A percentile compares a stretch with the other conserved stretches of the same genome.
Conservation (phyloP, 1,140 invertebrate genomes). For the Aleiodes sp. region DNA sequence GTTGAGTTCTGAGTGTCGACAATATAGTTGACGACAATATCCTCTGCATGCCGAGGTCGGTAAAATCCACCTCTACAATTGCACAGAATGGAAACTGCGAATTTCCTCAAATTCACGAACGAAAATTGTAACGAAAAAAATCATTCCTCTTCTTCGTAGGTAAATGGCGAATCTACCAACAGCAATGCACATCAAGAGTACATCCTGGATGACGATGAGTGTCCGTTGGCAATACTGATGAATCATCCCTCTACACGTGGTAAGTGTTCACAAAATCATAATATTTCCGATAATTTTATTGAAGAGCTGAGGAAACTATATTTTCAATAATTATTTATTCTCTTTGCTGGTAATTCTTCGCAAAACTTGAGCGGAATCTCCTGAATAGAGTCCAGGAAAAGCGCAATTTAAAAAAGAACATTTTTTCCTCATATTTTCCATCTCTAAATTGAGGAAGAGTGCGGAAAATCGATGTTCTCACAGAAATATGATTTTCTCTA, state of each 20-base stretch:
- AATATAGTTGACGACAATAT: too few relatives aligned
- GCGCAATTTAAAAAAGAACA: too few relatives aligned
- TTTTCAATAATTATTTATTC: too few relatives aligned
- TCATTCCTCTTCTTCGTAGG: conserved; percentile 62
- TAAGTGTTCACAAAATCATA: conserved; percentile 65
- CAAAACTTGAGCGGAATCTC: too few relatives aligned
- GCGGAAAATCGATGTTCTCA: too few relatives aligned
- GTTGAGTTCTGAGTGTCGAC: too few relatives aligned
- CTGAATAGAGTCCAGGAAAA: too few relatives aligned
- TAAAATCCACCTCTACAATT: not conserved
- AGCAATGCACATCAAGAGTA: conserved; percentile 79
- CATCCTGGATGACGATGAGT: conserved; percentile 96
- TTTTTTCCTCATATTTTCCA: too few relatives aligned
- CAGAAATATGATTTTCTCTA: too few relatives aligned
- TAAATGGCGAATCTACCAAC: conserved; percentile 72
- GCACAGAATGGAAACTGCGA: not conserved
- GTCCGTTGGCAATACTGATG: conserved; percentile 94
- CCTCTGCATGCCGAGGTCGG: not conserved
- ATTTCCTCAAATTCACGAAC: not conserved
- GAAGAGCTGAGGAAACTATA: not conserved
- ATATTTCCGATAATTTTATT: not conserved
- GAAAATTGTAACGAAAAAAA: too few relatives aligned
- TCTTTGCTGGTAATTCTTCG: too few relatives aligned
- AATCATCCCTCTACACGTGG: conserved; percentile 85
- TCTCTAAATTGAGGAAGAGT: too few relatives aligned